phyloP scores from a whole-genome alignment of 2,888 invertebrate genomes.

The Tipula confusa region DNA sequence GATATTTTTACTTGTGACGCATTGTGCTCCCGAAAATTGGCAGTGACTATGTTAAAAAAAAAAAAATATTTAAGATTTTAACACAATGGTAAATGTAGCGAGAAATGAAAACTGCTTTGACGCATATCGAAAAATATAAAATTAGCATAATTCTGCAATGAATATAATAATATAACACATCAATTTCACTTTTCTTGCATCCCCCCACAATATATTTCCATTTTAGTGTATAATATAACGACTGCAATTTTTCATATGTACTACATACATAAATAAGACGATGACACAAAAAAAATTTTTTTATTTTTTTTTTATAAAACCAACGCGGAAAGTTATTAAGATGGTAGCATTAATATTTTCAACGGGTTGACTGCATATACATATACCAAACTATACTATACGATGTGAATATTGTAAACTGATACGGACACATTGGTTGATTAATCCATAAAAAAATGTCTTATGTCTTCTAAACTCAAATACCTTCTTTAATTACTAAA shows the following conservation, averaged over 20 bases:
- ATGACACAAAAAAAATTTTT: no score
- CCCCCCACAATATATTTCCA: background rate
- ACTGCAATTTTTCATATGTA: background rate
- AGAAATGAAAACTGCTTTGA: conserved; percentile 3
- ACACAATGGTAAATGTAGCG: conserved; percentile 5
- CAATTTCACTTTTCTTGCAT: background rate
- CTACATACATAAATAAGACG: background rate
- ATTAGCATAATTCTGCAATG: conserved; percentile 20
- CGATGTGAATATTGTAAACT: background rate
- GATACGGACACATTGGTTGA: background rate
- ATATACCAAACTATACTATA: background rate
- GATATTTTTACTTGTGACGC: background rate
- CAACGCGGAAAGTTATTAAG: background rate
- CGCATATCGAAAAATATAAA: conserved; percentile 16
- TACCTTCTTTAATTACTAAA: background rate
- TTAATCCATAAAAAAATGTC: background rate
- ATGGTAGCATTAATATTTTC: background rate
- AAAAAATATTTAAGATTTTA: background rate
- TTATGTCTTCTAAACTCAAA: background rate
- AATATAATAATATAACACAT: conserved; percentile 25
- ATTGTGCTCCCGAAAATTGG: background rate
- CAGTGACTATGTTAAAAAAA: background rate
- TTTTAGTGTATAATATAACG: background rate
- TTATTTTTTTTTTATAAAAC: no score
- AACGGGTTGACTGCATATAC: background rate